phyloP scores from a whole-genome alignment of 2,888 invertebrate species.

The Sinotaia quadrata region DNA sequence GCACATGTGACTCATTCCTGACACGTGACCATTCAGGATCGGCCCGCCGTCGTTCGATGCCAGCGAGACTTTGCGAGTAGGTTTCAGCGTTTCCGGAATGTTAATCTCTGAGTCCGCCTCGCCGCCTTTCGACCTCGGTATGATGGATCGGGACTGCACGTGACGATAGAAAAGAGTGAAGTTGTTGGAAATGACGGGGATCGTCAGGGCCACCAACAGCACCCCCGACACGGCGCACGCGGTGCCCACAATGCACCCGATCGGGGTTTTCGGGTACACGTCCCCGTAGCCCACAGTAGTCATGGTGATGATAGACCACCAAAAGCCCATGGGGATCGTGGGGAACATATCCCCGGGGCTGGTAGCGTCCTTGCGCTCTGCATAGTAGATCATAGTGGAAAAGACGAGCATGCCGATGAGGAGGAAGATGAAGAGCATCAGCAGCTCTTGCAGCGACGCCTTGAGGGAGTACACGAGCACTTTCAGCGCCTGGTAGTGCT shows the following conservation, averaged over 20 bases:
- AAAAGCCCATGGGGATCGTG: slow-evolving; percentile 72
- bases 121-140: slow-evolving; percentile 28
- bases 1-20: slow-evolving; percentile 36
- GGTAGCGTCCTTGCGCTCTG: slow-evolving; percentile 65
- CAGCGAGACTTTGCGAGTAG: slow-evolving; percentile 45
- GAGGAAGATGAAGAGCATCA: slow-evolving; percentile 70
- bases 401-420: slow-evolving; percentile 71
- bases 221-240: slow-evolving; percentile 69
- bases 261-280: slow-evolving; percentile 61
- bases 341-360: slow-evolving; percentile 58
- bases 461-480: slow-evolving; percentile 73
- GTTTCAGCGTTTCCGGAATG: slow-evolving; percentile 35
- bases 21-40: slow-evolving; percentile 50
- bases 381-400: slow-evolving; percentile 71
- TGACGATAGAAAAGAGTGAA: slow-evolving; percentile 70
- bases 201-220: slow-evolving; percentile 67
- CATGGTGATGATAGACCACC: slow-evolving; percentile 73
- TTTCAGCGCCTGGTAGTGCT: slow-evolving; percentile 73
- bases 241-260: slow-evolving; percentile 67
- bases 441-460: slow-evolving; percentile 71
- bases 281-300: slow-evolving; percentile 71
- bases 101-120: slow-evolving; percentile 23
- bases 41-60: slow-evolving; percentile 47
- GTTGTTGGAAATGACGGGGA: slow-evolving; percentile 71
- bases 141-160: slow-evolving; percentile 59